Base-by-base conservation (phyloP, 2,888 invertebrate species). In the Lithophane leautieri region DNA sequence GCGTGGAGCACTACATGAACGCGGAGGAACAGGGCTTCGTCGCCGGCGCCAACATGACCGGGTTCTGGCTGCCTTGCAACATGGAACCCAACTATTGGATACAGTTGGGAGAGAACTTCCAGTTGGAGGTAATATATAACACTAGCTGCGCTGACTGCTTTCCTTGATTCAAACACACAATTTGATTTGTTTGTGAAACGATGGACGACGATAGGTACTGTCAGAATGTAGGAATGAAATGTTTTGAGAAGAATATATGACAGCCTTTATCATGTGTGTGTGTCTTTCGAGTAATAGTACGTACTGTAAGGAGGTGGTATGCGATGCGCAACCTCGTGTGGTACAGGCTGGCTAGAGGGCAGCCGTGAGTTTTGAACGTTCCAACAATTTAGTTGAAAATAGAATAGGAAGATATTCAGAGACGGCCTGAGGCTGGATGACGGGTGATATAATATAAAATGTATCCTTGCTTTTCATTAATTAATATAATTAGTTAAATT, bases 21-120 rank as follows among this genome's bases (percentile, higher is more conserved):
- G 96, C 96, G 0, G 90, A 89, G 85, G 92, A 95, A 80, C 92
- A 93, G 87, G 96, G 96, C n/a, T 76, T 67, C 84, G 72, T 95
- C 22, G 96, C 96, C 44, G 96, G 95, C 42, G 91, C 93, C 82
- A 96, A 96, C 90, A 96, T 96, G 96, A 90, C 96, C 2, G 96
- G 96, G 65, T 92, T 90, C 89, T 95, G 96, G 96, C 82, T 84
- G 0, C 90, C 95, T 4, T 91, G 91, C 90, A 95, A 95, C 88
- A 88, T 93, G 86, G 96, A 96, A 89, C 95, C 94, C 9, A 90
- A 93, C 85, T 95, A 83, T 87, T 87, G 87, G 85, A 69, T 95
- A 22, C 25, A 4, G 28, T 90, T 96, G 4, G 94, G 92, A 0
- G 85, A 88, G 0, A 19, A 70, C 12, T 25, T 87, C 3, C 67